These are phyloP conservation scores for Otolemur garnettii DNA, from an alignment of 2,113 vertebrate species.

Conservation along the genomic window DNA sequence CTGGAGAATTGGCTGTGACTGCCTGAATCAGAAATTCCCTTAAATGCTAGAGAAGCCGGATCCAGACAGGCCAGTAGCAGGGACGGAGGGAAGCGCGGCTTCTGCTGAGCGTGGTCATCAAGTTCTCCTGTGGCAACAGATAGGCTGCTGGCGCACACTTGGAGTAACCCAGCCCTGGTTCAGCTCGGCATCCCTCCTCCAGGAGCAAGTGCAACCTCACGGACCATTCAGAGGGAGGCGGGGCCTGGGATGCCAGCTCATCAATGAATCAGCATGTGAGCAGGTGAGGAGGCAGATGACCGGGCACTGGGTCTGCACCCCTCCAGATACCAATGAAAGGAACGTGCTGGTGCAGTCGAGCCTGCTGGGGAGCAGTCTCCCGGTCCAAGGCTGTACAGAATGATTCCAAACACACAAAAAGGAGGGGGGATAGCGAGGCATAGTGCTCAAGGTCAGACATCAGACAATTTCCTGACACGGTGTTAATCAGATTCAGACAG, in stretches of 20 bases:
- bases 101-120: slow-evolving; percentile 81
- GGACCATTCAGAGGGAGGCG: slow-evolving; percentile 91
- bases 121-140: slow-evolving; percentile 85
- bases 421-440: background rate
- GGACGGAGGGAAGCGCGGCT: slow-evolving; percentile 63
- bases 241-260: slow-evolving; percentile 87
- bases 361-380: background rate
- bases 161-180: slow-evolving; percentile 77
- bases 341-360: background rate
- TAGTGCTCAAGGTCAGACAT: slow-evolving; percentile 74
- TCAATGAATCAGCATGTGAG: slow-evolving; percentile 89
- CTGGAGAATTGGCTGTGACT: slow-evolving; percentile 80
- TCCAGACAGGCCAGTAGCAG: slow-evolving; percentile 23
- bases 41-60: slow-evolving; percentile 62
- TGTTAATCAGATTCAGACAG: slow-evolving; percentile 32
- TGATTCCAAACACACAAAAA: background rate
- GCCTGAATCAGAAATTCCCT: slow-evolving; percentile 76
- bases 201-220: slow-evolving; percentile 89
- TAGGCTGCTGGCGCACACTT: slow-evolving; percentile 79
- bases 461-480: slow-evolving; percentile 27
- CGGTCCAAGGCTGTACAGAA: background rate
- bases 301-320: slow-evolving; percentile 71
- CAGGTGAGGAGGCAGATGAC: slow-evolving; percentile 81
- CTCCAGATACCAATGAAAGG: background rate
- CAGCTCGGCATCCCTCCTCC: slow-evolving; percentile 86